phyloP scores from a whole-genome alignment of 2,888 invertebrate genomes.

The Clostera curtula region DNA sequence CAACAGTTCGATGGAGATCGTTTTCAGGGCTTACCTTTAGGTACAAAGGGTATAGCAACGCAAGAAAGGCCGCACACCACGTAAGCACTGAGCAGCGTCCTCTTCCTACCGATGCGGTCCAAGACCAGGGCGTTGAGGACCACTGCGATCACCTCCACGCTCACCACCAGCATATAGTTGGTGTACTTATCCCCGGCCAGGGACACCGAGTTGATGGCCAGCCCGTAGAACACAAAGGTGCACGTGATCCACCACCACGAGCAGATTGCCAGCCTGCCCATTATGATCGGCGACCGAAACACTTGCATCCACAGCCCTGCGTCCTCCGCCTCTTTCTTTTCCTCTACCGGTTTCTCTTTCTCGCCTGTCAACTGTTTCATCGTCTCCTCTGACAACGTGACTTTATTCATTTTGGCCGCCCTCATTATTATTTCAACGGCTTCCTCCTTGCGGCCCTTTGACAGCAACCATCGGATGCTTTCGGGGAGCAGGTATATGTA shows the following conservation, averaged over 20 bases:
- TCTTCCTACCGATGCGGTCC: constrained; percentile 77
- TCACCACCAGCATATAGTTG: constrained; percentile 82
- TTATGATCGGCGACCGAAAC: constrained; percentile 53
- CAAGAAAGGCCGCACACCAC: constrained; percentile 72
- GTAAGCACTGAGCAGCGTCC: constrained; percentile 76
- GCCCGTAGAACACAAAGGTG: constrained; percentile 86
- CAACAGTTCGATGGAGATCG: no score
- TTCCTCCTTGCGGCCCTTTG: constrained; percentile 78
- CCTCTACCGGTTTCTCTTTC: constrained; percentile 33
- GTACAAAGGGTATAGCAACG: constrained; percentile 67
- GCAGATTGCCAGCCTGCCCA: constrained; percentile 55
- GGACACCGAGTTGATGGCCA: constrained; percentile 84
- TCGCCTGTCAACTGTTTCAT: constrained; percentile 59
- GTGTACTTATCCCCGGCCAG: constrained; percentile 85
- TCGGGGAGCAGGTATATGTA: constrained; percentile 84
- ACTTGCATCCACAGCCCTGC: constrained; percentile 54
- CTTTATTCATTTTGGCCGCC: constrained; percentile 78
- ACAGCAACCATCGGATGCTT: constrained; percentile 85
- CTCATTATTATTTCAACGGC: constrained; percentile 77
- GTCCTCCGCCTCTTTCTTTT: constrained; percentile 32
- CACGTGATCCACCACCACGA: constrained; percentile 85
- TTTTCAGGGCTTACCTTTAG: constrained; percentile 63
- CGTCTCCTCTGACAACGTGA: constrained; percentile 60
- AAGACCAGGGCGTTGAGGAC: constrained; percentile 77
- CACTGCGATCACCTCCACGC: constrained; percentile 83